Conservation (phyloP, 2,888 invertebrate genomes). For the Volucella zonaria region DNA sequence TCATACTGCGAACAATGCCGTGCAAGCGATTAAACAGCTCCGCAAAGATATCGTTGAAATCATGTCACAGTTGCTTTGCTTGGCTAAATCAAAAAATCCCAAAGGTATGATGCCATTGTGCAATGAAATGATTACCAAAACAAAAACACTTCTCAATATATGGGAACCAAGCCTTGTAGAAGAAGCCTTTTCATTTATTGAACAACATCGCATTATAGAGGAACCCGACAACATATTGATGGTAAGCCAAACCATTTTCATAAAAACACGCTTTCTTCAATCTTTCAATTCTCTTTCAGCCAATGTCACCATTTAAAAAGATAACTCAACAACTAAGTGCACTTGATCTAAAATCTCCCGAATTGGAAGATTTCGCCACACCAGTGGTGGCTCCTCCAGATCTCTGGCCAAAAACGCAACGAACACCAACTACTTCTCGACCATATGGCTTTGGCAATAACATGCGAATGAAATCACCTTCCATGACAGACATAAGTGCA, state of each 20-base stretch:
- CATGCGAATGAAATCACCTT: slow-evolving; percentile 78
- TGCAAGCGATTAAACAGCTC: slow-evolving; percentile 90
- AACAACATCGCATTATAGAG: slow-evolving; percentile 86
- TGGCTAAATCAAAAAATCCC: slow-evolving; percentile 89
- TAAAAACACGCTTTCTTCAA: background rate
- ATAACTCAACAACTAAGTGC: slow-evolving; percentile 90
- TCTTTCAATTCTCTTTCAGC: slow-evolving; percentile 79
- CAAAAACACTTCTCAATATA: slow-evolving; percentile 89
- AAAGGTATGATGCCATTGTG: slow-evolving; percentile 89
- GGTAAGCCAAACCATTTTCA: slow-evolving; percentile 74
- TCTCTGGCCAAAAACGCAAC: slow-evolving; percentile 85
- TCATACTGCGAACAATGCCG: slow-evolving; percentile 91
- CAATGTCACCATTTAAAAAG: slow-evolving; percentile 89
- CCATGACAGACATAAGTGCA: slow-evolving; percentile 80
- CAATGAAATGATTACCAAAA: slow-evolving; percentile 90
- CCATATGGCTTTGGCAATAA: slow-evolving; percentile 79
- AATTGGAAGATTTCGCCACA: slow-evolving; percentile 88
- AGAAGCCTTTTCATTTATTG: slow-evolving; percentile 92
- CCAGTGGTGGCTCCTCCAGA: slow-evolving; percentile 86
- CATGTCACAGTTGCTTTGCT: slow-evolving; percentile 88
- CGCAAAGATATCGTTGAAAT: slow-evolving; percentile 90
- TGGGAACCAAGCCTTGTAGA: slow-evolving; percentile 94
- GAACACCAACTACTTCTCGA: slow-evolving; percentile 73
- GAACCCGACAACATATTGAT: slow-evolving; percentile 82
- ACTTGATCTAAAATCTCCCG: slow-evolving; percentile 88